Percentiles rank a stretch among this genome's conserved stretches.
Evolutionary conservation across 2,888 invertebrate genomes (phyloP).

Genomic region (Parelbella ahira): DNA sequence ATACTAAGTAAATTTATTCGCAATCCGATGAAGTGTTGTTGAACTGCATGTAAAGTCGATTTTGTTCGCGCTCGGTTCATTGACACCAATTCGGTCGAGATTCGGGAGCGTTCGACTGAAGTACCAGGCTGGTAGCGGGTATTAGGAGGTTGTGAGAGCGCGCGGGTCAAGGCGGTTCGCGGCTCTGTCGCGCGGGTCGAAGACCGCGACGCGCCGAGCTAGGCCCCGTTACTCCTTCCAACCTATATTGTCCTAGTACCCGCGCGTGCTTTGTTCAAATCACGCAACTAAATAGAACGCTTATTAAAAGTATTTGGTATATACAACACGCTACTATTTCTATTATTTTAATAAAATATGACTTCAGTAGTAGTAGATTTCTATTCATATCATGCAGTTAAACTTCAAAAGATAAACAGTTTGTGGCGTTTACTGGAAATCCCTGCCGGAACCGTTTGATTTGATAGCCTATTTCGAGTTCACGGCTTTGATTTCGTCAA

Average conservation of each 20-base stretch:
- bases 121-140: conserved; percentile 53
- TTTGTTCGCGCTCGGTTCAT: conserved; percentile 21
- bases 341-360: too few relatives aligned
- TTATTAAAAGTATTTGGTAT: too few relatives aligned
- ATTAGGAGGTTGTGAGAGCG: conserved; percentile 55
- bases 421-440: too few relatives aligned
- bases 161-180: conserved; percentile 65
- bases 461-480: too few relatives aligned
- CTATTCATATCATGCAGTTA: too few relatives aligned
- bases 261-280: conserved; percentile 17
- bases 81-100: conserved; percentile 22
- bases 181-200: conserved; percentile 48
- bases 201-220: conserved; percentile 54
- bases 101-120: conserved; percentile 39
- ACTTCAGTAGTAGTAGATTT: too few relatives aligned
- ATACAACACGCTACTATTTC: too few relatives aligned
- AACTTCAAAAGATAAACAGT: too few relatives aligned
- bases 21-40: conserved; percentile 19
- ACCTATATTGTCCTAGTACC: conserved; percentile 45
- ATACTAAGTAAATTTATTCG: conserved; percentile 22
- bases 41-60: conserved; percentile 22
- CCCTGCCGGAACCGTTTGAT: too few relatives aligned
- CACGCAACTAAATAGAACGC: too few relatives aligned
- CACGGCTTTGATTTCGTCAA: too few relatives aligned
- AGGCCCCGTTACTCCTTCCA: conserved; percentile 60